These are phyloP conservation scores for Limnothrissa miodon DNA, from an alignment of 2,113 vertebrate species.

Conservation along the genomic window DNA sequence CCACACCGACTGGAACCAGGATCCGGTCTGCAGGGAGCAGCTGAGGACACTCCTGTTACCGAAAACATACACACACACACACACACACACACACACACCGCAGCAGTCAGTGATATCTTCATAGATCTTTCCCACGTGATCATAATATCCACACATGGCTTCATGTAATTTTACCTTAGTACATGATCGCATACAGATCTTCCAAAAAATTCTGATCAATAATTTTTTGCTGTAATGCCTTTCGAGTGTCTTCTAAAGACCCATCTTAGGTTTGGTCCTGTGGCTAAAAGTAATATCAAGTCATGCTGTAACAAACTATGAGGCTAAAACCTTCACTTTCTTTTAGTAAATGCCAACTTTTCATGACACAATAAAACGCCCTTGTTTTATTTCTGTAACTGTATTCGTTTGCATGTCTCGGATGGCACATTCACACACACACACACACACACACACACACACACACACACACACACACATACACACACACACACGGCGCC, in stretches of 20 bases:
- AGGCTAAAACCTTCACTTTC: too few species aligned
- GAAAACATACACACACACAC: background rate
- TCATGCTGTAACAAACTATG: background rate
- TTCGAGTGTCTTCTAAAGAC: background rate
- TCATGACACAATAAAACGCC: background rate
- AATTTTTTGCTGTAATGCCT: background rate
- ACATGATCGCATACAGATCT: background rate
- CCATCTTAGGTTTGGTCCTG: background rate
- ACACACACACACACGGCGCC: background rate
- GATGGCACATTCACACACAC: background rate
- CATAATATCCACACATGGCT: background rate
- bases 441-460: background rate
- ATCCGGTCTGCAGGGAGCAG: constrained; percentile 87
- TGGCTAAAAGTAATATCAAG: background rate
- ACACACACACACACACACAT: background rate
- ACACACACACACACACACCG: constrained; percentile 5
- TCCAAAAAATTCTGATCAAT: background rate
- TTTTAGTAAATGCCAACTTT: background rate
- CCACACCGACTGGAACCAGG: constrained; percentile 91
- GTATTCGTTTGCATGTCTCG: background rate
- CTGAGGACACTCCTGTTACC: constrained; percentile 88
- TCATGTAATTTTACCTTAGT: background rate
- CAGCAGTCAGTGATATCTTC: background rate
- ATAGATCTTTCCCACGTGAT: background rate
- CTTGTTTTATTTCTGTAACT: background rate